Base-by-base conservation (phyloP, 2,888 invertebrate genomes). In the Dendrolimus houi region DNA sequence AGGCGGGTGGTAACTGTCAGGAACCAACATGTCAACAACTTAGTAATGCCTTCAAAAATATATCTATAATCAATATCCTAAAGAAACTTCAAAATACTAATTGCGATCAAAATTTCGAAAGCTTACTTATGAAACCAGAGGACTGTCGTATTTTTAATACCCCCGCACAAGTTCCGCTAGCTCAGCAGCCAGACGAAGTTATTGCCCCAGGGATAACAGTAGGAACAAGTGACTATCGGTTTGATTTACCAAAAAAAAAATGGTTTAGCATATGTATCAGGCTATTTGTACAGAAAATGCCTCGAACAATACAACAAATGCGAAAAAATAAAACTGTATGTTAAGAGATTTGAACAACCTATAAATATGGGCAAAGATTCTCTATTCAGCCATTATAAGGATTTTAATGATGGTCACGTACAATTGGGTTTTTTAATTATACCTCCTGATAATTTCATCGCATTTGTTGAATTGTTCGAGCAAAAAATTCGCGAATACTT, bases 21-120 rank as follows among this genome's bases (percentile, higher is more conserved):
- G 58, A 63, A 56, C 59, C 58, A 53, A 63, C 63, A 1, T 58
- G 63, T 57, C 58, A 53, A 10, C 60, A 63, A 59, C n/a, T 59
- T 52, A 59, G 57, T 56, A 57, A 17, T 17, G 56, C 61, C 8
- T 64, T 58, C 54, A 59, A 58, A 55, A 61, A 61, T 52, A 57
- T 55, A 53, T 57, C 55, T 57, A 54, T 54, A 52, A 17, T 41
- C 12, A 55, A 57, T 55, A 57, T 59, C 41, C 29, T 55, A 54
- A 55, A 57, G 54, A 52, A 52, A 52, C 57, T 59, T 40, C 41
- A 59, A 53, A 54, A 54, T 52, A 41, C 57, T 17, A 60, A 59
- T 53, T 60, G 60, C 40, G 53, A 56, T 52, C 29, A 59, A 41
- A 57, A 62, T 58, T 59, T 57, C 41, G 58, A 59, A 42, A 58